Base-by-base conservation (phyloP, 2,797 vertebrate species). In the Todus mexicanus region DNA sequence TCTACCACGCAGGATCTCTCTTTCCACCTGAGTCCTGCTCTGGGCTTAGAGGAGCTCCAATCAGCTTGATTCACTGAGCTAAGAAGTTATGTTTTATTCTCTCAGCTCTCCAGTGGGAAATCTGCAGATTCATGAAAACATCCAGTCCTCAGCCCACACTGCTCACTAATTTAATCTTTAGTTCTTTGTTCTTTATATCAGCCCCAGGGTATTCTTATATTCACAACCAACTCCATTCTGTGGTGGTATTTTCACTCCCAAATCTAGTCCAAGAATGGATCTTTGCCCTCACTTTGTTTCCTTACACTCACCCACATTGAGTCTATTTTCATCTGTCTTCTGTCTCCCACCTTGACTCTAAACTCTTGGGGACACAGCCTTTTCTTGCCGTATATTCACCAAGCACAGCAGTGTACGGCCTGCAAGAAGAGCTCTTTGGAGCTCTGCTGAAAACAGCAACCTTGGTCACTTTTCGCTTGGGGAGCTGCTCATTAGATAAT, bases 181-280 rank as follows among this genome's bases (percentile, higher is more conserved):
- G n/a, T 71, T 91, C 53, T 91, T 88, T 96, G 47, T 93, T 89
- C 76, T 85, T 92, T 94, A 84, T 84, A 59, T 85, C 38, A 65
- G 47, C 53, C 64, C 86, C 54, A 70, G 59, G 53, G 50, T 94
- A 68, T 88, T 91, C 74, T 71, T 69, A 29, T 13, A 74, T 75
- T 94, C 65, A 76, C 37, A 83, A 40, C 48, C n/a, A 87, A n/a
- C 48, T 79, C 54, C 57, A 33, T 89, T 92, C 68, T 80, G 48
- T 66, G 40, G 64, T 56, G 35, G 12, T 65, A 87, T 90, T 94
- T 90, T 70, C 64, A 89, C 66, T 92, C 87, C 63, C 45, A 83
- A 48, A 89, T 12, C 38, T 57, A 43, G 54, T 71, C 92, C 80
- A 74, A 82, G 66, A 85, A 72, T 48, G 64, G 70, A 84, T 82